Base-by-base conservation (phyloP, 2,113 vertebrate species). In the Chaetodon trifascialis region DNA sequence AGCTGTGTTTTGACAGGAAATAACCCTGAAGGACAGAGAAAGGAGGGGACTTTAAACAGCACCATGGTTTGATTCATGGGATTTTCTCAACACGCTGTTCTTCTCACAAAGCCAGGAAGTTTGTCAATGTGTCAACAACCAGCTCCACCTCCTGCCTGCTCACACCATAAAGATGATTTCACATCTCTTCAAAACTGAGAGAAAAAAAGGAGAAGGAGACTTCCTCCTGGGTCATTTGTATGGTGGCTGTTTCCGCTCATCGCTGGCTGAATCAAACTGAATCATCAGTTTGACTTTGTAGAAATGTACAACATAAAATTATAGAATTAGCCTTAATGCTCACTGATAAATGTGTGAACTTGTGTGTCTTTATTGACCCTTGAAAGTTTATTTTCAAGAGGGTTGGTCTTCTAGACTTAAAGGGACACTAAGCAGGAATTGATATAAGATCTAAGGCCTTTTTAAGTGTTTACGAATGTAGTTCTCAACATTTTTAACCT, bases 31-130 rank as follows among this genome's bases (percentile, higher is more conserved):
- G 49, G 25, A 49, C 34, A 38, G 25, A 38, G 56, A 60, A 51
- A 58, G 21, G 42, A 30, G 11, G 56, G 12, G 25, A 59, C 55
- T 25, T 74, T 52, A 7, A 62, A 42, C 49, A 15, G 16, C 7
- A 4, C 4, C 10, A 19, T 23, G 52, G 49, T 55, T 55, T 25
- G 30, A 69, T 17, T 71, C 19, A 23, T 36, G 25, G 4, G 19
- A 9, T 58, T 68, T 38, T 68, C 40, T 49, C 38, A 65, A 42
- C 49, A n/a, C 11, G 36, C 19, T 4, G 16, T 44, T 55, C 6
- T 34, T 55, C 38, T 47, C 69, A 42, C 60, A 73, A 67, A 51
- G 54, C 17, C 51, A 73, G 52, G 70, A 73, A 67, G 70, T 73
- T 63, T 21, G 36, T 62, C 4, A 17, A 62, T n/a, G 58, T 44